phyloP scores from a whole-genome alignment of 2,888 invertebrate genomes.

The Thyatira batis region DNA sequence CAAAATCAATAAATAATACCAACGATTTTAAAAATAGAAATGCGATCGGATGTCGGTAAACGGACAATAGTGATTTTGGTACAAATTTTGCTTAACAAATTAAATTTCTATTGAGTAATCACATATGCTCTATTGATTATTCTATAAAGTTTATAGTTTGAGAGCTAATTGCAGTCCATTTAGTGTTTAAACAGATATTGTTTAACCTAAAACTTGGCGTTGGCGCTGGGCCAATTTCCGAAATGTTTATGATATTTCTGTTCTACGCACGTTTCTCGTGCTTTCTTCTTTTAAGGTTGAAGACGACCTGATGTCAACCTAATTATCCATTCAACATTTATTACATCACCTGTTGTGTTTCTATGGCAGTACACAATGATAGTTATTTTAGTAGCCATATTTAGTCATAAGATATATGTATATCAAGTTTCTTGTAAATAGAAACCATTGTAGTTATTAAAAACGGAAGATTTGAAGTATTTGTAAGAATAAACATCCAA shows the following conservation, averaged over 20 bases:
- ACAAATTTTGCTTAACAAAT: slow-evolving; percentile 12
- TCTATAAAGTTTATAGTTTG: slow-evolving; percentile 5
- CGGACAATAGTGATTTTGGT: slow-evolving; percentile 25
- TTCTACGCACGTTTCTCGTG: slow-evolving; percentile 65
- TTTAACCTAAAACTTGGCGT: slow-evolving; percentile 65
- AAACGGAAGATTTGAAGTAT: too few relatives aligned
- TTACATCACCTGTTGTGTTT: slow-evolving; percentile 12
- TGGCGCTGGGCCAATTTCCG: slow-evolving; percentile 63
- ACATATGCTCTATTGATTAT: slow-evolving; percentile 1
- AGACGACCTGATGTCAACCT: slow-evolving; percentile 41
- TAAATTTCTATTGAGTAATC: neutral
- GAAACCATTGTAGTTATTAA: neutral
- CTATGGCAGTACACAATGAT: slow-evolving; percentile 10
- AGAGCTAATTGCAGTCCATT: slow-evolving; percentile 6
- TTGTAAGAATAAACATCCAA: too few relatives aligned
- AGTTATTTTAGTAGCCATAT: neutral
- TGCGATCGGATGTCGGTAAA: slow-evolving; percentile 64
- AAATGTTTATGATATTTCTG: slow-evolving; percentile 77
- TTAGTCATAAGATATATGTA: neutral
- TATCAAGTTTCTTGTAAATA: neutral
- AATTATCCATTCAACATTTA: slow-evolving; percentile 15
- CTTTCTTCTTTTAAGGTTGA: slow-evolving; percentile 70
- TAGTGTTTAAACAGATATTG: slow-evolving; percentile 32
- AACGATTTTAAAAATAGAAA: slow-evolving; percentile 70
- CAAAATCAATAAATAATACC: slow-evolving; percentile 24